A percentile compares a stretch with the other conserved stretches of the same genome.
phyloP scores from a whole-genome alignment of 2,797 vertebrate species.

The Harpagifer antarcticus region DNA sequence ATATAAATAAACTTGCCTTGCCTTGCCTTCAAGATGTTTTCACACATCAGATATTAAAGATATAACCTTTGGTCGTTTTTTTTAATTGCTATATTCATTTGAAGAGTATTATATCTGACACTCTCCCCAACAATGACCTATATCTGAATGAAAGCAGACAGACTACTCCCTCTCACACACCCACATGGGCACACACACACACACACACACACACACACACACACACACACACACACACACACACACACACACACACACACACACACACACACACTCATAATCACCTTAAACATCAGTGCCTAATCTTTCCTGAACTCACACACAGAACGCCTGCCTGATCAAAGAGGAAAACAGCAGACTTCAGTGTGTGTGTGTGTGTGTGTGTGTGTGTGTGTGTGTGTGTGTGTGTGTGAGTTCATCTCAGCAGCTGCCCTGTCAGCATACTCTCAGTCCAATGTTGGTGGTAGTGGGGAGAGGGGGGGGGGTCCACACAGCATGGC shows the following conservation, averaged over 20 bases:
- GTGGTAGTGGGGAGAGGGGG: not conserved
- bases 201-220: constrained; percentile 7
- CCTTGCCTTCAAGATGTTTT: constrained; percentile 15
- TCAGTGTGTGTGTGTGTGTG: constrained; percentile 39
- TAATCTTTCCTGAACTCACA: constrained; percentile 61
- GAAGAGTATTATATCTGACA: constrained; percentile 47
- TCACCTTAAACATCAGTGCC: constrained; percentile 69
- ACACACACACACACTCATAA: constrained; percentile 46
- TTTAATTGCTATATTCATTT: constrained; percentile 10
- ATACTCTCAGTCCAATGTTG: constrained; percentile 57
- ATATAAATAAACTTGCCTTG: too few species aligned
- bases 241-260: constrained; percentile 1
- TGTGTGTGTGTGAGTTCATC: constrained; percentile 48
- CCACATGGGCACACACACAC: constrained; percentile 20
- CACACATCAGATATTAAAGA: constrained; percentile 18
- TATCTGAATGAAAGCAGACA: constrained; percentile 59
- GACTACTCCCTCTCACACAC: constrained; percentile 27
- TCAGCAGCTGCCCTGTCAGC: constrained; percentile 79
- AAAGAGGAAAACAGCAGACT: constrained; percentile 65
- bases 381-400: constrained; percentile 29
- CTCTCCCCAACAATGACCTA: constrained; percentile 53
- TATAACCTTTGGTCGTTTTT: not conserved
- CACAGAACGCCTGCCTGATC: constrained; percentile 61
- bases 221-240: constrained; percentile 20
- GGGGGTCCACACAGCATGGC: constrained; percentile 69